phyloP scores from a whole-genome alignment of 1,140 invertebrate species.

The Alviniconcha marisindica region DNA sequence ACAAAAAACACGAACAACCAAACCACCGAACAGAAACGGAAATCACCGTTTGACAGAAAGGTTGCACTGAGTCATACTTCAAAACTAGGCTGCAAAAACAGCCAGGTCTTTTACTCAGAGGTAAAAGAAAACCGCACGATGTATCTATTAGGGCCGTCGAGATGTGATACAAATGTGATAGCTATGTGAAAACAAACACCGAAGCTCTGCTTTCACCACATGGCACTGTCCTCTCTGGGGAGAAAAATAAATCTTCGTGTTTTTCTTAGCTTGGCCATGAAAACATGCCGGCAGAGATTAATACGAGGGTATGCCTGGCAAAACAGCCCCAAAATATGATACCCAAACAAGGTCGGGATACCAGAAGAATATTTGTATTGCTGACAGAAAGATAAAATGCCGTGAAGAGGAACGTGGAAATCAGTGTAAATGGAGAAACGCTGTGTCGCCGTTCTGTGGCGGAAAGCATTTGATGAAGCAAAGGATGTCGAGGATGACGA shows the following conservation, averaged over 20 bases:
- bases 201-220: neutral
- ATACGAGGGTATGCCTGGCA: neutral
- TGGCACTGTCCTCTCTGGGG: neutral
- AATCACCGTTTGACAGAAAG: too few species aligned
- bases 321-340: neutral
- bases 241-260: constrained; percentile 6
- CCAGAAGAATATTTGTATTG: too few species aligned
- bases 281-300: neutral
- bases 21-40: too few species aligned
- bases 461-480: too few species aligned
- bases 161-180: constrained; percentile 5
- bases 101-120: neutral
- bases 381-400: too few species aligned
- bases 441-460: too few species aligned
- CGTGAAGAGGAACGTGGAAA: too few species aligned
- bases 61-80: neutral
- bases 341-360: neutral
- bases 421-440: too few species aligned
- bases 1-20: too few species aligned
- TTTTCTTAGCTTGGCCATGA: neutral
- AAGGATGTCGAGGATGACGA: too few species aligned
- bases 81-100: neutral
- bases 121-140: neutral
- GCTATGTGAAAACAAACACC: neutral
- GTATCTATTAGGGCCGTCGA: neutral